Conservation (phyloP, 2,113 vertebrate species). For the Baryphthengus martii region DNA sequence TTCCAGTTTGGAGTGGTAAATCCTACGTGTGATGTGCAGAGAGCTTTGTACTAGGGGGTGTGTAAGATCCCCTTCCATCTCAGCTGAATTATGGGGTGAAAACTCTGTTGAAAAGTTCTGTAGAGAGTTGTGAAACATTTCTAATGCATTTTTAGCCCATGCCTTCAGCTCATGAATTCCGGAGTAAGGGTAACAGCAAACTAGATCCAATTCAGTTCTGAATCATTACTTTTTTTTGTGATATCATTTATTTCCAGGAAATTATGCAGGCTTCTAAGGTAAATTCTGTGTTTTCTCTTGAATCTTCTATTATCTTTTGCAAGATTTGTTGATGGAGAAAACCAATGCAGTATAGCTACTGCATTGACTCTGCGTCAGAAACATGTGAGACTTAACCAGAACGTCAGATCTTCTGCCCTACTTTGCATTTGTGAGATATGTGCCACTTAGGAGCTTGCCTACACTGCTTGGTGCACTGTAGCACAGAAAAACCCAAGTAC, state of each 20-base stretch:
- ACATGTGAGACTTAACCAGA: background rate
- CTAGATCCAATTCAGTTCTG: background rate
- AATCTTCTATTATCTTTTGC: background rate
- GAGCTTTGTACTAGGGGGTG: background rate
- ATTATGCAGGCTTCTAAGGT: background rate
- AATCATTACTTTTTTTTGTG: background rate
- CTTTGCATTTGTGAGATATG: background rate
- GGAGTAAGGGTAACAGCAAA: background rate
- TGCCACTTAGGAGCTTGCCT: background rate
- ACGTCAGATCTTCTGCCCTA: background rate
- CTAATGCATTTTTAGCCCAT: background rate
- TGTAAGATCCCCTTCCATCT: background rate
- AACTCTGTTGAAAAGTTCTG: background rate
- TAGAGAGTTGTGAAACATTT: background rate
- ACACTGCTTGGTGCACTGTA: background rate
- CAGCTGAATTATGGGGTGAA: background rate
- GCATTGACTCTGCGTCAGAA: background rate
- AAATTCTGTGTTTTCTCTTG: background rate
- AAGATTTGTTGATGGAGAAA: background rate
- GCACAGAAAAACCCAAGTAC: background rate
- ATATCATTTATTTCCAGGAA: background rate
- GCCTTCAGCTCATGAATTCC: background rate
- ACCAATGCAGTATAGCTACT: rapidly evolving
- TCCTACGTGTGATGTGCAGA: background rate
- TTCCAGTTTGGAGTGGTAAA: background rate